Percentiles rank a stretch among this genome's conserved stretches.
Conservation (phyloP, 2,888 invertebrate species). For the Callyntrura guangdongensis region DNA sequence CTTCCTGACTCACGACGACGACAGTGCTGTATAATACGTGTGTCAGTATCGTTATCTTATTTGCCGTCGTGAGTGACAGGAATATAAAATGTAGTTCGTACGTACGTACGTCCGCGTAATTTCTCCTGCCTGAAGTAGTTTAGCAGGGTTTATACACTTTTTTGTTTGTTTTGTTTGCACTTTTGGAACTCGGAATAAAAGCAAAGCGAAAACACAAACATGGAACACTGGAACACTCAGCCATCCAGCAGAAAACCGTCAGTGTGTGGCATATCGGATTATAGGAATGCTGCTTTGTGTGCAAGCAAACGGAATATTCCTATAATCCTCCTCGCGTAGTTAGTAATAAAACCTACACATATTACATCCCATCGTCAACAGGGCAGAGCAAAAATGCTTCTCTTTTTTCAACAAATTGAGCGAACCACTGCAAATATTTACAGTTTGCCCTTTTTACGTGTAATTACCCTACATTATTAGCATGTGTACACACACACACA, state of each 20-base stretch:
- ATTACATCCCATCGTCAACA: not conserved
- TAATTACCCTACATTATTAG: constrained; percentile 65
- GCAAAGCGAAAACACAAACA: not conserved
- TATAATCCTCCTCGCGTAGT: not conserved
- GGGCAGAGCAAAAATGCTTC: not conserved
- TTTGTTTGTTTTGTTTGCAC: not conserved
- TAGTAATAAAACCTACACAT: not conserved
- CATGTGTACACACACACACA: not conserved
- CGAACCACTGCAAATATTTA: constrained; percentile 47
- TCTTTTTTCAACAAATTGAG: not conserved
- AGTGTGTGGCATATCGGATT: not conserved
- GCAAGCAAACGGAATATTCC: not conserved
- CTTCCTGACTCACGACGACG: constrained; percentile 61
- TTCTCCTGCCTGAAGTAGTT: not conserved
- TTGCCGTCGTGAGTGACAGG: not conserved
- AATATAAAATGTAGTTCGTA: not conserved
- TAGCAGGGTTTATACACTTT: not conserved
- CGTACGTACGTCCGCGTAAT: not conserved
- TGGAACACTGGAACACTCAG: not conserved
- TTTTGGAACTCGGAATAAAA: not conserved
- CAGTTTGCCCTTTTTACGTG: constrained; percentile 41
- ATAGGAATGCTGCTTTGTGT: not conserved
- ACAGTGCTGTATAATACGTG: too few relatives aligned
- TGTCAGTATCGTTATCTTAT: not conserved
- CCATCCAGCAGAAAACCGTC: not conserved